Conservation (phyloP, 2,113 vertebrate genomes). For the Platichthys flesus region DNA sequence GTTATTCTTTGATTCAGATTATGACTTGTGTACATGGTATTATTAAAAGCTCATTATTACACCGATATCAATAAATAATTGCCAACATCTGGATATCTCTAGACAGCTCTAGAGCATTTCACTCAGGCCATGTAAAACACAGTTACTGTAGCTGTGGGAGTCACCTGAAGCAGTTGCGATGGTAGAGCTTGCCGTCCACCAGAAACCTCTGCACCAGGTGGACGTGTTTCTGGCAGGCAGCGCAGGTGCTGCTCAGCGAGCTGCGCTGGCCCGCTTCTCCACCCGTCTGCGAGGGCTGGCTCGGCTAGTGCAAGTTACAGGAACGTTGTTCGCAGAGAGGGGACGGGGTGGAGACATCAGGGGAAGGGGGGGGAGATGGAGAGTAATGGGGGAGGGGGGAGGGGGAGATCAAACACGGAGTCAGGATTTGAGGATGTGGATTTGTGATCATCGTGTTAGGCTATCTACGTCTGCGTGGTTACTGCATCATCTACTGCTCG, state of each 20-base stretch:
- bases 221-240: conserved; percentile 91
- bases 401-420: conserved; percentile 75
- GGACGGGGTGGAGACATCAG: conserved; percentile 37
- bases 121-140: background rate
- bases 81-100: too few species aligned
- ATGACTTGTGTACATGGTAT: too few species aligned
- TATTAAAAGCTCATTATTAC: too few species aligned
- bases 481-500: conserved; percentile 19
- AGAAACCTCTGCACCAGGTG: conserved; percentile 96
- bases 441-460: conserved; percentile 43
- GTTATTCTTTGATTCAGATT: too few species aligned
- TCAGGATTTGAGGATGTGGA: conserved; percentile 76
- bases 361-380: conserved; percentile 47
- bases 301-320: conserved; percentile 17
- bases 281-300: conserved; percentile 31
- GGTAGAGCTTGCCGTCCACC: conserved; percentile 92
- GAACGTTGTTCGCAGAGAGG: conserved; percentile 33
- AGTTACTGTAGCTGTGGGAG: background rate
- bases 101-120: background rate
- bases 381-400: conserved; percentile 48
- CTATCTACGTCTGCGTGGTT: conserved; percentile 27
- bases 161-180: conserved; percentile 98
- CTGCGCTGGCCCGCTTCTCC: conserved; percentile 47
- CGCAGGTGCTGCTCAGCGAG: conserved; percentile 88
- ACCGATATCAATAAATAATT: too few species aligned